phyloP scores from a whole-genome alignment of 2,113 vertebrate species.

The Oreamnos americanus region DNA sequence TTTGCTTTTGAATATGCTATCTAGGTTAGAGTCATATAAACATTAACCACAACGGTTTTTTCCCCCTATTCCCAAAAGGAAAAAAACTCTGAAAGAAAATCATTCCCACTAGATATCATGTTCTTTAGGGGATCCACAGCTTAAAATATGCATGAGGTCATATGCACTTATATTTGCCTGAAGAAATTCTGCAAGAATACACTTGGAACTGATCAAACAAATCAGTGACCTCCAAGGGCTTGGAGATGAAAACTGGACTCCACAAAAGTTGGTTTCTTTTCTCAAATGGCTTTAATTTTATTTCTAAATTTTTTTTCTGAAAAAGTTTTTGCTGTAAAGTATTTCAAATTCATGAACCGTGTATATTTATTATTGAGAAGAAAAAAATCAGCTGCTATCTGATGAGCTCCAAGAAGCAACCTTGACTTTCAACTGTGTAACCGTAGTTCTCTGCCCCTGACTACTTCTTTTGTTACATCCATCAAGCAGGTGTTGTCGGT shows the following conservation, averaged over 20 bases:
- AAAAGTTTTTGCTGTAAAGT: background rate
- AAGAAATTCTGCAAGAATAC: background rate
- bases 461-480: slow-evolving; percentile 18
- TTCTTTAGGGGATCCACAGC: background rate
- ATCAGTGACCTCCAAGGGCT: background rate
- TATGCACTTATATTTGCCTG: background rate
- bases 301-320: background rate
- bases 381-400: background rate
- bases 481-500: slow-evolving; percentile 8
- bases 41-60: background rate
- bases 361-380: background rate
- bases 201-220: background rate
- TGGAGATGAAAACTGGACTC: background rate
- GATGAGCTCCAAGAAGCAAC: background rate
- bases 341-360: background rate
- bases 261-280: background rate
- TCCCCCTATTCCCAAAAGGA: background rate
- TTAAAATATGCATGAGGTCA: background rate
- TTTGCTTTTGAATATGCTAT: too few species aligned
- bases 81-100: background rate
- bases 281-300: background rate
- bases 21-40: background rate
- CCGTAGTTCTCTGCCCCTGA: background rate
- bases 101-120: background rate
- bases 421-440: background rate